Evolutionary conservation across 2,888 invertebrate species (phyloP), one percentile per base, ranked within the genome.

Genomic region (Allophyes oxyacanthae): DNA sequence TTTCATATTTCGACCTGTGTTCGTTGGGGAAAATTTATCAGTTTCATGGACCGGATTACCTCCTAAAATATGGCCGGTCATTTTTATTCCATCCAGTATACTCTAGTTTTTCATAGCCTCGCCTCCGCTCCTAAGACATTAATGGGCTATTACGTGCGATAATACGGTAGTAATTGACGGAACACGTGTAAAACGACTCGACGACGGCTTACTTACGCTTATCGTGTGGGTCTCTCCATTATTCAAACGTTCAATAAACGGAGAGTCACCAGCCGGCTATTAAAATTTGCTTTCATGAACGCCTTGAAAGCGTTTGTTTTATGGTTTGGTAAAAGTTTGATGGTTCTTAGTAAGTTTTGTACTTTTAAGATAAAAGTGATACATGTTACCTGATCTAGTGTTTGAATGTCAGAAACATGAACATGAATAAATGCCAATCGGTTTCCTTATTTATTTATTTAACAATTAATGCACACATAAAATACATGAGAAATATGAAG

Each of bases 231-330:
- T 64, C 56, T 64, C 56, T 73, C 59, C 68, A 71, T 76, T 73
- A 74, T 67, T 74, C 66, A 62, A 58, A 43, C 46, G 63, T 60
- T 52, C 50, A 67, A 66, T 66, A 74, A 77, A 75, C 66, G 78
- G 70, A 36, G 48, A 77, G 77, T 83, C 81, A 81, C 73, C 71
- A 66, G 63, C 56, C 41, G 25, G 72, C 75, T 70, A 81, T 84
- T 81, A 82, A 78, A 81, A 79, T 83, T 78, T 75, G 64, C 77
- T 75, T 79, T 57, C 77, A 72, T 72, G 72, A 71, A 50, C 28
- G 43, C 43, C 46, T 33, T 64, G 46, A 56, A 63, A 49, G 42
- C 65, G 25, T 28, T 37, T 32, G 50, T 46, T 66, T 57, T 44
- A 37, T 10, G 64, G 46, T 43, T 44, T n/a, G 40, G 43, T 42